Evolutionary conservation across 92 coral and sea anemone genomes (phyloP), one percentile per base, ranked within the genome.

Genomic region (Umimayanthus kanabou): DNA sequence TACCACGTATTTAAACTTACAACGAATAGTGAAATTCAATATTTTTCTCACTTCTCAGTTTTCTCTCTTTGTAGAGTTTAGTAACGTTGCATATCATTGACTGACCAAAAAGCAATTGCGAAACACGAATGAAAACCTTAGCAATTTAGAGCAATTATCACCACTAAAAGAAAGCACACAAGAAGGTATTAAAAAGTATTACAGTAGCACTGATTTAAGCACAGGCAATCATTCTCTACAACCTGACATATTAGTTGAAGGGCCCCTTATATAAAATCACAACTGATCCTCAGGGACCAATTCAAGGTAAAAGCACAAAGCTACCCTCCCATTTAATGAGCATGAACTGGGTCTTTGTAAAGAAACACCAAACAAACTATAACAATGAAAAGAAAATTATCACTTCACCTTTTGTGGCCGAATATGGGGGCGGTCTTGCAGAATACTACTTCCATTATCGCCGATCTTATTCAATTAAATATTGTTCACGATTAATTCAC

Each of bases 401-500:
- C 87, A 70, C 87, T 26, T 83, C 58, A 47, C 42, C 18, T 37
- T 70, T 83, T 83, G 78, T 69, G 4, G 28, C 39, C 33, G 65
- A 45, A 83, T 83, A 30, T 70, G 39, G 61, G 86, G 87, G 87
- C 65, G 79, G 87, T 25, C 65, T 13, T 37, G 16, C 87, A 33
- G 77, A 83, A 83, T 66, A 50, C 77, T 42, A 70, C 86, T 39
- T 0, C 87, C 76, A 83, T 83, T 67, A 70, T 67, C 87, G 26
- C 78, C 87, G 78, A 83, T 83, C 71, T 83, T 70, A 70, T 83
- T 83, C 87, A 83, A 70, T 69, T 69, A 30, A 83, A 70, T 83
- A 83, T 83, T 83, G 87, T 70, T 18, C 87, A 28, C 40, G 77
- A 83, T 43, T 2, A n/a, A 29, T 70, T 83, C 65, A 43, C 22